These are phyloP conservation scores for Phymorhynchus buccinoides DNA, from an alignment of 1,140 invertebrate species.

Conservation along the genomic window DNA sequence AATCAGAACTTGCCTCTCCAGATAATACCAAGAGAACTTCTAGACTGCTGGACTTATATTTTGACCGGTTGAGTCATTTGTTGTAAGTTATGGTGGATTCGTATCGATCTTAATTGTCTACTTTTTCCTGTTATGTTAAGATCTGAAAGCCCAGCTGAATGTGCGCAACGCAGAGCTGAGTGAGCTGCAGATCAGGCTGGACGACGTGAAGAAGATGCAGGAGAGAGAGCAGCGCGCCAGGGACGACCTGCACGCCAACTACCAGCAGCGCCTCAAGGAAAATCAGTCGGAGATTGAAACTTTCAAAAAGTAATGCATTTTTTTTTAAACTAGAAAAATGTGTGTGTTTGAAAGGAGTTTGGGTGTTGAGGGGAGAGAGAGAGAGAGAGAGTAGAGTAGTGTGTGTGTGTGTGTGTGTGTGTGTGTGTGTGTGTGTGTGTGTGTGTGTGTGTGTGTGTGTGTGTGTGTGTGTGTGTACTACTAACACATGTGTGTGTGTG, in stretches of 20 bases:
- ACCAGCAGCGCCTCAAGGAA: constrained; percentile 69
- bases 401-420: not conserved
- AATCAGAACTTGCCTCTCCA: no score
- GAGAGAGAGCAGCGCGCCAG: constrained; percentile 59
- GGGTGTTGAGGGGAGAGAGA: not conserved
- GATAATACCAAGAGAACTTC: no score
- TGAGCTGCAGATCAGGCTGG: constrained; percentile 70
- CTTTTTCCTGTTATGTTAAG: constrained; percentile 40
- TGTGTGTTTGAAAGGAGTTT: not conserved
- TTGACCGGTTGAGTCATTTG: no score
- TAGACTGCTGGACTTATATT: no score
- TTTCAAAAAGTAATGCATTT: constrained; percentile 62
- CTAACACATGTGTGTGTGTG: no score
- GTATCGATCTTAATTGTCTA: not conserved
- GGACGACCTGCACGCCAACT: constrained; percentile 70
- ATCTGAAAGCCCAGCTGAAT: constrained; percentile 61
- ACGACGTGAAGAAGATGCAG: constrained; percentile 62
- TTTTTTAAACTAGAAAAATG: not conserved
- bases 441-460: no score
- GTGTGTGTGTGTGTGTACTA: no score
- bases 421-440: not conserved
- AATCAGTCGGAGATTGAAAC: constrained; percentile 71
- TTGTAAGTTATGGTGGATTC: no score
- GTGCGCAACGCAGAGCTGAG: constrained; percentile 67
- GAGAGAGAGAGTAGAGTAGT: not conserved